A percentile compares a stretch with the other conserved stretches of the same genome.
phyloP scores from a whole-genome alignment of 92 coral and sea anemone species.

The Parazoanthus atlanticus region DNA sequence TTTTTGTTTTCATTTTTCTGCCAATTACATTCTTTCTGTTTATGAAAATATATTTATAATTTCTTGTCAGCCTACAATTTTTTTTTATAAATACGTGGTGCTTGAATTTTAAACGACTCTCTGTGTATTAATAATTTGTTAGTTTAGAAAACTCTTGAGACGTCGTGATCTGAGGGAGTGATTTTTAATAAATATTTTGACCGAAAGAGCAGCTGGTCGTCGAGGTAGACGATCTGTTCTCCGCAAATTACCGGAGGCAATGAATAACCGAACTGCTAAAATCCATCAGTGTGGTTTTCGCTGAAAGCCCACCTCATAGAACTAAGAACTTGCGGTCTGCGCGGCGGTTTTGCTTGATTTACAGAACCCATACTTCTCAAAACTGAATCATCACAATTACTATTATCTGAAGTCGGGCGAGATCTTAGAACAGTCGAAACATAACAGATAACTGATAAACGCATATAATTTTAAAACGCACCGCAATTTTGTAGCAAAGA shows the following conservation, averaged over 20 bases:
- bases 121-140: too few species aligned
- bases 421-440: neutral
- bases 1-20: constrained; percentile 1
- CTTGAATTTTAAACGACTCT: neutral
- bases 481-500: neutral
- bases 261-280: neutral
- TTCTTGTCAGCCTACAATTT: neutral
- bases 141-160: neutral
- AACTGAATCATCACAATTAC: neutral
- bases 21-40: neutral
- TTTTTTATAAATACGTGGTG: neutral
- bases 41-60: neutral
- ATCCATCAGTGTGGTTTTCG: neutral
- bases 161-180: neutral
- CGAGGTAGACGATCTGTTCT: neutral
- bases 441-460: too few species aligned
- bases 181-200: neutral
- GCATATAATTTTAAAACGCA: neutral
- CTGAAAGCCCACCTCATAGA: constrained; percentile 21
- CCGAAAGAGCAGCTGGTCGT: constrained; percentile 12
- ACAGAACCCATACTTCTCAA: neutral
- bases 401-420: neutral
- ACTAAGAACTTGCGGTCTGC: neutral
- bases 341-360: neutral
- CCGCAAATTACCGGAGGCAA: constrained; percentile 19